Percentiles rank a stretch among this genome's conserved stretches.
phyloP scores from a whole-genome alignment of 2,888 invertebrate genomes.

The Helobdella robusta region DNA sequence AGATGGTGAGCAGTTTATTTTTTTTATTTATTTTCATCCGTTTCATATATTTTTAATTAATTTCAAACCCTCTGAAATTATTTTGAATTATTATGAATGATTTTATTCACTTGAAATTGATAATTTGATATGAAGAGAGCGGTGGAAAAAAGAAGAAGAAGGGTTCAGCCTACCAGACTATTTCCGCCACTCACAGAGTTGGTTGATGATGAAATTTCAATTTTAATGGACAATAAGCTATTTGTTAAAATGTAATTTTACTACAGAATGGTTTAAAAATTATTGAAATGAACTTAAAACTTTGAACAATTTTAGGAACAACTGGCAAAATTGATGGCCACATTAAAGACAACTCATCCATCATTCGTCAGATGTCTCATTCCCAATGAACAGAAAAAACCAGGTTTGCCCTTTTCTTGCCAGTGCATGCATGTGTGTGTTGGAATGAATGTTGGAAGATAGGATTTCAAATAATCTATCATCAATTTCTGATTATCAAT shows the following conservation, averaged over 20 bases:
- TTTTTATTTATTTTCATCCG: no score
- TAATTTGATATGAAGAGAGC: no score
- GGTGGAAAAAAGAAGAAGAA: slow-evolving; percentile 75
- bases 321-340: slow-evolving; percentile 93
- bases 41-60: no score
- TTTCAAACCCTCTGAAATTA: no score
- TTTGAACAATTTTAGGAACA: slow-evolving; percentile 36
- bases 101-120: no score
- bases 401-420: slow-evolving; percentile 34
- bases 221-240: no score
- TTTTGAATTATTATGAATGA: no score
- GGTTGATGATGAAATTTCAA: background rate
- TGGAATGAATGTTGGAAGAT: background rate
- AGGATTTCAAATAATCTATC: no score
- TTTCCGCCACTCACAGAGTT: slow-evolving; percentile 93
- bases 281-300: background rate
- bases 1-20: slow-evolving; percentile 30
- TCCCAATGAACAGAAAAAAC: slow-evolving; percentile 65
- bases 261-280: background rate
- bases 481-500: no score
- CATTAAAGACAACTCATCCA: slow-evolving; percentile 80
- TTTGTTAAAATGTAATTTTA: background rate
- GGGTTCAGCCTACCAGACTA: slow-evolving; percentile 95
- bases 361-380: slow-evolving; percentile 99
- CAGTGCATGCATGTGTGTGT: background rate